A percentile compares a stretch with the other conserved stretches of the same genome.
Evolutionary conservation across 2,797 vertebrate species (phyloP).

Genomic region (Channallabes apus): DNA sequence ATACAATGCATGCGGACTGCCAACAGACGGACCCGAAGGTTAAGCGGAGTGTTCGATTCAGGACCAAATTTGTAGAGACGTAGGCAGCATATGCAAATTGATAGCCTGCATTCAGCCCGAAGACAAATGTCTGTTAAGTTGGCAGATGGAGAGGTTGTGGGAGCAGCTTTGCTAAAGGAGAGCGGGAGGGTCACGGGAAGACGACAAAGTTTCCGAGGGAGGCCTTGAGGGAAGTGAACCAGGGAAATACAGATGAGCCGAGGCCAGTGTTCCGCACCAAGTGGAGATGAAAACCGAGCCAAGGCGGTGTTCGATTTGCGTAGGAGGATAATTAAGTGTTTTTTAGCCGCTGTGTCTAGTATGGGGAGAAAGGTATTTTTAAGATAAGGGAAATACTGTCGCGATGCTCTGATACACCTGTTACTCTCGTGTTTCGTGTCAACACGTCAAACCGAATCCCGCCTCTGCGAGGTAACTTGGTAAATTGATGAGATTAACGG

Average conservation of each 20-base stretch:
- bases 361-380: slow-evolving; percentile 24
- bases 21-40: slow-evolving; percentile 20
- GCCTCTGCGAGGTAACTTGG: background rate
- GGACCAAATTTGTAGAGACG: slow-evolving; percentile 16
- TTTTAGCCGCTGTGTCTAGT: slow-evolving; percentile 23
- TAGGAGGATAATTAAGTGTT: slow-evolving; percentile 45
- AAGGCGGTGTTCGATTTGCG: slow-evolving; percentile 13
- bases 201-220: slow-evolving; percentile 25
- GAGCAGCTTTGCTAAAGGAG: slow-evolving; percentile 30
- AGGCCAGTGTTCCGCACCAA: slow-evolving; percentile 24
- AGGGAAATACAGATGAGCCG: slow-evolving; percentile 22
- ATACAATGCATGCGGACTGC: slow-evolving; percentile 23
- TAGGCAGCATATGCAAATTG: slow-evolving; percentile 36
- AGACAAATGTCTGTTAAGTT: slow-evolving; percentile 40
- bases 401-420: background rate
- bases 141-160: slow-evolving; percentile 44
- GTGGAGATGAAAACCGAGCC: slow-evolving; percentile 22
- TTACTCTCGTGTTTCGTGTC: slow-evolving; percentile 31
- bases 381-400: background rate
- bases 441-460: slow-evolving; percentile 12
- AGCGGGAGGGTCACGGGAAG: slow-evolving; percentile 42
- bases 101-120: slow-evolving; percentile 32
- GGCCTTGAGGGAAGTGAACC: slow-evolving; percentile 16
- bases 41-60: slow-evolving; percentile 32
- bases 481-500: slow-evolving; percentile 10